A percentile compares a stretch with the other conserved stretches of the same genome.
Conservation (phyloP, 1,140 invertebrate species). For the Riptortus pedestris region DNA sequence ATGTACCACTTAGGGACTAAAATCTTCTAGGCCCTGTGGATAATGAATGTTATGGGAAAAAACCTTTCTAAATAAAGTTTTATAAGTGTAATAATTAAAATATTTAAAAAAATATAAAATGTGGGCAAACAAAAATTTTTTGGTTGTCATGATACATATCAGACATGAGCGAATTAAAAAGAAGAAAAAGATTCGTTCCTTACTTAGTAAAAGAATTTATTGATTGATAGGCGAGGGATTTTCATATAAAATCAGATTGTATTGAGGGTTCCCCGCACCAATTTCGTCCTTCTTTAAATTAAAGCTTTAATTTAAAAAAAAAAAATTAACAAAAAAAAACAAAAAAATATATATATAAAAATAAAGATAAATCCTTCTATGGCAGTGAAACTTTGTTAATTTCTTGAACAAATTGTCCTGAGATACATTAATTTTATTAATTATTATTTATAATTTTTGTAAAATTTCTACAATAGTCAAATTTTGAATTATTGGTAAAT, state of each 20-base stretch:
- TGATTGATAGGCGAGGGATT: conserved; percentile 10
- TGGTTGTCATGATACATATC: conserved; percentile 21
- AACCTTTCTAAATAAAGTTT: too few species aligned
- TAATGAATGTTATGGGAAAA: too few species aligned
- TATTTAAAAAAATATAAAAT: neutral
- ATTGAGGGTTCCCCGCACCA: neutral
- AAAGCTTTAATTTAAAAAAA: neutral
- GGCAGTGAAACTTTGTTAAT: conserved; percentile 8
- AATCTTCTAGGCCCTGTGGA: too few species aligned
- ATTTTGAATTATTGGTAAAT: too few species aligned
- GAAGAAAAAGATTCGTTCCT: conserved; percentile 6
- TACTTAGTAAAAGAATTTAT: conserved; percentile 15
- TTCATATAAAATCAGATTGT: neutral
- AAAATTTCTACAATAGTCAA: too few species aligned
- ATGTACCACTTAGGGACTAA: too few species aligned
- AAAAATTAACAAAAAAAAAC: too few species aligned
- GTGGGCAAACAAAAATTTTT: conserved; percentile 11
- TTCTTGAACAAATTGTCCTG: too few species aligned
- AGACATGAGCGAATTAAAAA: conserved; percentile 19
- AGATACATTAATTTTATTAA: too few species aligned
- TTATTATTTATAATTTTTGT: too few species aligned
- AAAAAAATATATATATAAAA: neutral
- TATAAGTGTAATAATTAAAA: too few species aligned
- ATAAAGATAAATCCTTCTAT: neutral
- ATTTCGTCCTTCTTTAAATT: conserved; percentile 13